Base-by-base conservation (phyloP, 2,888 invertebrate species). In the Tryphoninae sp. region DNA sequence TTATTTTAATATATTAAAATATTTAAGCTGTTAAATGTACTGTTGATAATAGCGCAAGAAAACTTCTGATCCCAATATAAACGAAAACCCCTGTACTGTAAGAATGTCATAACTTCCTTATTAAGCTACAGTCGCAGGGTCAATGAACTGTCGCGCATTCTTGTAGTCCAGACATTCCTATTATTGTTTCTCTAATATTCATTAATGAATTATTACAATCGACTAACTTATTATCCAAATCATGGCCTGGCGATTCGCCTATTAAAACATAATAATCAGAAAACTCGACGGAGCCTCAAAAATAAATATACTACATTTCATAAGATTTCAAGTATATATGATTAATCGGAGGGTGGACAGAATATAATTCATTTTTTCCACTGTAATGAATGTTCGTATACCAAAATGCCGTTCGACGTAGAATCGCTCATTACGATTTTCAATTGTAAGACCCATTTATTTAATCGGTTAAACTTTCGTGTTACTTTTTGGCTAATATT, bases 1-100 rank as follows among this genome's bases (percentile, higher is more conserved):
- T 78, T 67, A 59, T 65, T 58, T 59, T 26, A 53, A 59, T 59
- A 22, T 33, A 65, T 40, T 69, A 16, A 49, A 69, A 61, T 16
- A 23, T 62, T 40, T 19, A 53, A 26, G 42, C 40, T 53, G 26
- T 53, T 77, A 53, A 62, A 51, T 79, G 72, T 68, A 74, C 4
- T 19, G 59, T 67, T 67, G 68, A 69, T 53, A 40, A 53, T 65
- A 72, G 61, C 62, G 9, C 64, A 69, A 69, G 64, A 69, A 75
- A 75, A 64, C 53, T 68, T 53, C 58, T 62, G 53, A 42, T 74
- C 62, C 51, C 59, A 76, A 58, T 67, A 42, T 62, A 69, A 23
- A 61, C 26, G 69, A 58, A 23, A 69, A 69, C 58, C 55, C 11
- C 33, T 8, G 19, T 40, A 19, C n/a, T 40, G 22, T 33, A 61